Base-by-base conservation (phyloP, 1,140 invertebrate genomes). In the Sarcophaga bullata region DNA sequence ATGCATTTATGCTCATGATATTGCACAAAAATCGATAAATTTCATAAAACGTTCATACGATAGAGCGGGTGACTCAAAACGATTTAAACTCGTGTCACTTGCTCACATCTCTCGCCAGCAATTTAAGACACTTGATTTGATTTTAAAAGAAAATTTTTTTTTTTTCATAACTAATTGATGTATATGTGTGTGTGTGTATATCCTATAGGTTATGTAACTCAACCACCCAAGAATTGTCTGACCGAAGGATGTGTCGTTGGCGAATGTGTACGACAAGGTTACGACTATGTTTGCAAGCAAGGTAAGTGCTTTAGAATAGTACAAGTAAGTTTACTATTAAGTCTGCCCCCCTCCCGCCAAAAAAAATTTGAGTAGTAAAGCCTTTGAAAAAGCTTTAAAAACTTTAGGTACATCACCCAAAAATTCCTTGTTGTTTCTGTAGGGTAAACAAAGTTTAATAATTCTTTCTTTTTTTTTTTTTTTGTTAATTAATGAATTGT, bases 181-280 rank as follows among this genome's bases (percentile, higher is more conserved):
- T 37, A 2, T 37, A 37, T 37, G 4, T 37, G 25, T 37, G 25
- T 37, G 25, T 37, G 25, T 37, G 25, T 37, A 37, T 37, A 19
- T 78, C 25, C 25, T 15, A n/a, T 48, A 89, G 88, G 88, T 82
- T 89, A 88, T 62, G 25, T 89, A 62, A 89, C 87, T 0, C 86
- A 86, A n/a, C 94, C 93, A 85, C 90, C 93, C 81, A 91, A 93
- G 46, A 96, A 97, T 87, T 97, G 96, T 90, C 92, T 96, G 80
- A 95, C 94, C 7, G 92, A 93, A 37, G 96, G 96, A 78, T 97
- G 96, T 91, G 95, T 95, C 81, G 93, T 94, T 81, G 96, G 96
- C 0, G 93, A 95, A 89, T 97, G 96, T 89, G 93, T 96, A 83
- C 92, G 93, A 62, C 94, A 95, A 90, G 93, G 94, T 84, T 94